These are phyloP conservation scores for Pollenia griseotomentosa DNA, from an alignment of 2,888 invertebrate species.

Conservation along the genomic window DNA sequence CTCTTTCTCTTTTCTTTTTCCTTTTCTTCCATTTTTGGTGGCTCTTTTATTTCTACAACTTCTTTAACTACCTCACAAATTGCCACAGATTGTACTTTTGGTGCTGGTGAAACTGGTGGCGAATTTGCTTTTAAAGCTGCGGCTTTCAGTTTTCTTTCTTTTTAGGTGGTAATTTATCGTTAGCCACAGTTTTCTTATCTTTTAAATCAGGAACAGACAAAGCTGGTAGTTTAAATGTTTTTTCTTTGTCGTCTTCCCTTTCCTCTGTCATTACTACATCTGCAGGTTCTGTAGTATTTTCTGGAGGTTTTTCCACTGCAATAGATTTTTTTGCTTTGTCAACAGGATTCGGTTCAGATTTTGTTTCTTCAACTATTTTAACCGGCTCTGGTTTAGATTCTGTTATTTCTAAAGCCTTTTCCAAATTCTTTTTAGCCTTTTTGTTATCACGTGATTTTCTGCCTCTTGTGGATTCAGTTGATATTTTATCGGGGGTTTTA, in stretches of 20 bases:
- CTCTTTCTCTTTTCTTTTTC: slow-evolving; percentile 29
- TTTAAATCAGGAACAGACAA: slow-evolving; percentile 37
- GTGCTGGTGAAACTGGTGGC: not conserved
- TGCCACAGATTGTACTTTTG: not conserved
- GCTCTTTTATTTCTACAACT: slow-evolving; percentile 21
- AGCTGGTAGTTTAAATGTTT: slow-evolving; percentile 40
- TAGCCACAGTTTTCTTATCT: slow-evolving; percentile 60
- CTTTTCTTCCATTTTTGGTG: slow-evolving; percentile 50
- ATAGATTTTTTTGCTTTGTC: slow-evolving; percentile 30
- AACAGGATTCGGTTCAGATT: slow-evolving; percentile 23
- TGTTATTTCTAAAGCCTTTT: slow-evolving; percentile 69
- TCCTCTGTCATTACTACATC: slow-evolving; percentile 8
- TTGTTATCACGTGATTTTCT: slow-evolving; percentile 67
- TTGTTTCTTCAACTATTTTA: slow-evolving; percentile 34
- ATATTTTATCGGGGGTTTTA: slow-evolving; percentile 76
- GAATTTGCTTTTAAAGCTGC: slow-evolving; percentile 56
- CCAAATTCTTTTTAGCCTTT: slow-evolving; percentile 68
- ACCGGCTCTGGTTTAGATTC: slow-evolving; percentile 74
- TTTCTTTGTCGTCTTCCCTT: slow-evolving; percentile 66
- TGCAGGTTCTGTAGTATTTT: slow-evolving; percentile 28
- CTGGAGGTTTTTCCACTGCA: slow-evolving; percentile 47
- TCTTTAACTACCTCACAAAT: slow-evolving; percentile 42
- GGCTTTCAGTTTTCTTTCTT: slow-evolving; percentile 76
- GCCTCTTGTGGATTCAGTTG: slow-evolving; percentile 51
- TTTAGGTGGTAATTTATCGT: slow-evolving; percentile 70